Evolutionary conservation across 1,140 invertebrate genomes (phyloP), one percentile per base, ranked within the genome.

Genomic region (Drosophila simulans): DNA sequence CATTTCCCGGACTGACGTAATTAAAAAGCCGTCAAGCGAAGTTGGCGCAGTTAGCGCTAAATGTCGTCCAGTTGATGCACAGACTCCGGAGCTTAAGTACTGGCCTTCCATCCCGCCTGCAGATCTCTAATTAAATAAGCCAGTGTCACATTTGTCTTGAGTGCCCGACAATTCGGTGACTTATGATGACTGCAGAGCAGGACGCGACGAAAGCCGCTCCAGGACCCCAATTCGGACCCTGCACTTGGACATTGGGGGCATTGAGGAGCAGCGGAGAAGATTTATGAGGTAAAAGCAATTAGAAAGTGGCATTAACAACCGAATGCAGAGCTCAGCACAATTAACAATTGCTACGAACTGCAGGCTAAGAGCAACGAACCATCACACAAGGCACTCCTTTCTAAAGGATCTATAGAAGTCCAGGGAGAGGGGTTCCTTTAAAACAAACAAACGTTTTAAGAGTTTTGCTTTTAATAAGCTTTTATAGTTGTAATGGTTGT

Each of bases 251-350:
- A 17, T 17, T 17, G 17, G 27, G 59, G 46, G 54, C 35, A 51
- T 51, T 60, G 42, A 20, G 56, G 43, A 62, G 57, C 59, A 42
- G 49, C 27, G 52, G 25, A 42, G 63, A 27, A 86, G 83, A 86
- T 86, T 86, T 86, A 86, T 86, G 83, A 86, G 83, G 83, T 86
- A 86, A 83, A 86, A 83, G 83, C 83, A 86, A 86, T 86, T 86
- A 86, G 83, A 88, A 88, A 86, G 79, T 83, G 75, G 79, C 76
- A 88, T 79, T 73, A 86, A 83, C 84, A 82, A 88, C 65, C 60
- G 78, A 82, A 55, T 80, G 71, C 80, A 72, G 37, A 68, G 65
- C 45, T 27, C 27, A 48, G 72, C 51, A 66, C 77, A 42, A 88
- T 86, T 89, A 82, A 86, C 86, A 81, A 74, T 48, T 45, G 63